phyloP scores from a whole-genome alignment of 2,888 invertebrate species.

The Scaptomyza parva region DNA sequence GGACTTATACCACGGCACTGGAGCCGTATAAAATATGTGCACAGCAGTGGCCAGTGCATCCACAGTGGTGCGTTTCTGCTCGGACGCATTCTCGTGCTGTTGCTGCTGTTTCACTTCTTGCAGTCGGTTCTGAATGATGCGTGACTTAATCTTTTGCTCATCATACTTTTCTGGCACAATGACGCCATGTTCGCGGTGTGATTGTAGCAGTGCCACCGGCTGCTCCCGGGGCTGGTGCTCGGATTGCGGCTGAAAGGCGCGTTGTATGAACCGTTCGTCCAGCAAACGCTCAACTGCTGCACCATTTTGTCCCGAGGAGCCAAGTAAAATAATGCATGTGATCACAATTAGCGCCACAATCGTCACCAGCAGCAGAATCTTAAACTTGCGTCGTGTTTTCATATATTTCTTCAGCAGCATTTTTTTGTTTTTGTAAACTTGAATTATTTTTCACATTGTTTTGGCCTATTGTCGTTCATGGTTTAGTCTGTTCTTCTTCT shows the following conservation, averaged over 20 bases:
- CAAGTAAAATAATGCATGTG: slow-evolving; percentile 79
- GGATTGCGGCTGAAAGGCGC: slow-evolving; percentile 65
- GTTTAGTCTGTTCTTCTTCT: slow-evolving; percentile 45
- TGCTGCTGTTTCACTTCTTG: slow-evolving; percentile 75
- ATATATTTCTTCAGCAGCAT: slow-evolving; percentile 84
- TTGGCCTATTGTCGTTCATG: slow-evolving; percentile 36
- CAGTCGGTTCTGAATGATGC: slow-evolving; percentile 83
- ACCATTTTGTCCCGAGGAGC: slow-evolving; percentile 68
- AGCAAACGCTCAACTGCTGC: slow-evolving; percentile 76
- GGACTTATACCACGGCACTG: slow-evolving; percentile 84
- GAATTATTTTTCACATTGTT: slow-evolving; percentile 63
- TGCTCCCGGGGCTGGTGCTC: slow-evolving; percentile 41
- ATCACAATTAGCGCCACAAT: slow-evolving; percentile 81
- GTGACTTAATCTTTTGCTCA: slow-evolving; percentile 83
- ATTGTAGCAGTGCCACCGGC: slow-evolving; percentile 59
- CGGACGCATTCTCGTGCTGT: slow-evolving; percentile 68
- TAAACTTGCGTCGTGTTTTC: slow-evolving; percentile 84
- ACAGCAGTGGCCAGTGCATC: slow-evolving; percentile 79
- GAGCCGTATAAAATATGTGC: slow-evolving; percentile 84
- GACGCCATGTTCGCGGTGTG: slow-evolving; percentile 76
- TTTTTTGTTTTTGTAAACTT: slow-evolving; percentile 40
- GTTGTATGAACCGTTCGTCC: slow-evolving; percentile 80
- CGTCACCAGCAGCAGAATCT: slow-evolving; percentile 81
- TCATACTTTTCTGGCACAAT: slow-evolving; percentile 85
- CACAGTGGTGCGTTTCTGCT: slow-evolving; percentile 73